Base-by-base conservation (phyloP, 1,140 invertebrate species). In the Drosophila aff. region DNA sequence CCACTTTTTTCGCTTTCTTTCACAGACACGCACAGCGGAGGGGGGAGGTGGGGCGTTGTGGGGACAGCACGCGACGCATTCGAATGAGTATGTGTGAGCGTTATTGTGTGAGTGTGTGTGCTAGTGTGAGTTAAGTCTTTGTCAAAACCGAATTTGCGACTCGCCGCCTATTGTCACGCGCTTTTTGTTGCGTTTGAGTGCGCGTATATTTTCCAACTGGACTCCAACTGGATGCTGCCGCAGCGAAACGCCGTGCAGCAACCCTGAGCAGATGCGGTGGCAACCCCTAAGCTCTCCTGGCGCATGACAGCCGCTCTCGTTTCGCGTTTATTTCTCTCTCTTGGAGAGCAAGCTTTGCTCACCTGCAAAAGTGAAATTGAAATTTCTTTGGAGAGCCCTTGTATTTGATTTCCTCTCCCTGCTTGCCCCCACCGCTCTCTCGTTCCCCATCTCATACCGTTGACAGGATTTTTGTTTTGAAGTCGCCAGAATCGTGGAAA, bases 161-260 rank as follows among this genome's bases (percentile, higher is more conserved):
- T 63, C 72, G 79, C 77, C 86, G 77, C 73, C 53, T 63, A 16
- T 66, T 57, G 73, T 46, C 55, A 84, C 84, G 84, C 84, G 84
- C 77, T 87, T 84, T 89, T 68, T 36, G 84, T 67, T 87, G 84
- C 85, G 84, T 87, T 84, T 83, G 38, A 87, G 46, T 87, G 74
- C 84, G 84, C 84, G 81, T 90, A 85, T 81, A 79, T 90, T 89
- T 89, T 90, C 85, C 84, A 89, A 89, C 84, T 89, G 84, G 84
- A 89, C 89, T 90, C 78, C 84, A 89, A 89, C 84, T 89, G 84
- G 84, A 89, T 89, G 85, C 84, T 89, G 43, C n/a, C 47, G 52
- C 65, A 69, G 33, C 63, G 41, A 62, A 53, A 69, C 26, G 46
- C 52, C 69, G 33, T 41, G 55, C 69, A 61, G 40, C 53, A 62